Evolutionary conservation across 2,888 invertebrate genomes (phyloP).

Genomic region (Sarcophaga variegata): DNA sequence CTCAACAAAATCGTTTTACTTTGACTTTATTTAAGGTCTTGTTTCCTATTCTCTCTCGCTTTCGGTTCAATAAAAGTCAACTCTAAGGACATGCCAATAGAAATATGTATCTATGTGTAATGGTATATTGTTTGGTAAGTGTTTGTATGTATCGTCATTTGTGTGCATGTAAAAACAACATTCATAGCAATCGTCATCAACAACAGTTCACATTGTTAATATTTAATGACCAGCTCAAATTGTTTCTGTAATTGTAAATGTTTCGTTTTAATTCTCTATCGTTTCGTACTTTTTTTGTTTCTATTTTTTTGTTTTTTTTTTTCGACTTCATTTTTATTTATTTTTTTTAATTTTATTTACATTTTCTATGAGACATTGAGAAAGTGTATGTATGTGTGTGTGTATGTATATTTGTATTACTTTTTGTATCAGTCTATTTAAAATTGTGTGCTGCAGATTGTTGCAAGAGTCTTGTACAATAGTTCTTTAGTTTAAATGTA

Average conservation of each 20-base stretch:
- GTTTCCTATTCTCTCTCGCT: neutral
- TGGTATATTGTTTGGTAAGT: too few relatives aligned
- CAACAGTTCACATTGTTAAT: constrained; percentile 73
- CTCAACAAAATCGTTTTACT: constrained; percentile 44
- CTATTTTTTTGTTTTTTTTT: neutral
- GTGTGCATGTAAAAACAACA: neutral
- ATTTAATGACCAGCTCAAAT: constrained; percentile 77
- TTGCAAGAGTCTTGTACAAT: constrained; percentile 34
- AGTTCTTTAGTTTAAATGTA: constrained; percentile 7
- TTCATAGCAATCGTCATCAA: constrained; percentile 46
- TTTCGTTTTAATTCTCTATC: constrained; percentile 58
- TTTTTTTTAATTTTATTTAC: constrained; percentile 63
- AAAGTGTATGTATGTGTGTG: neutral
- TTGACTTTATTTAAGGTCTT: constrained; percentile 47
- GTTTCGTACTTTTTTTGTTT: neutral
- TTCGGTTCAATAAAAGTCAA: constrained; percentile 21
- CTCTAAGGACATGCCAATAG: neutral
- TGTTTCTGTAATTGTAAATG: constrained; percentile 70
- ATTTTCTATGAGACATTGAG: constrained; percentile 51
- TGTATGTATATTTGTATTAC: neutral
- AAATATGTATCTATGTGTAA: neutral
- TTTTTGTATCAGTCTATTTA: constrained; percentile 24
- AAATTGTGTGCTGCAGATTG: constrained; percentile 37
- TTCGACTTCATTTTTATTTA: neutral
- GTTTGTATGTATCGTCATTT: neutral